Conservation (phyloP, 2,888 invertebrate genomes). For the Orthosia gothica region DNA sequence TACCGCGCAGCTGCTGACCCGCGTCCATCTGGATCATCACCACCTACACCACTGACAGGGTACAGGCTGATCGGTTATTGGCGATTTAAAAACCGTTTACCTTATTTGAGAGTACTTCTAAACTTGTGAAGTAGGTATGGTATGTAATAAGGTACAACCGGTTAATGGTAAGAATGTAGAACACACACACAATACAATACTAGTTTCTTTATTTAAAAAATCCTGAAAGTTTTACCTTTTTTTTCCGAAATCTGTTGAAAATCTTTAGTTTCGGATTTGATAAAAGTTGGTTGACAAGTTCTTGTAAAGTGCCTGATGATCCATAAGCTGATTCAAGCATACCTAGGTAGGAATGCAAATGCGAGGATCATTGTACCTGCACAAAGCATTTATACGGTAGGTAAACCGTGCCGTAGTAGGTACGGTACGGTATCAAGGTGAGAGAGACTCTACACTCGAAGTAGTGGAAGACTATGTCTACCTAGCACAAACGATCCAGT, state of each 20-base stretch:
- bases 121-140: background rate
- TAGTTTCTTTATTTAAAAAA: too few species aligned
- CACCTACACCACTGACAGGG: conserved; percentile 81
- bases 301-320: too few species aligned
- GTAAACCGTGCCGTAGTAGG: background rate
- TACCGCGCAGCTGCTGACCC: conserved; percentile 91
- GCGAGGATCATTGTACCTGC: background rate
- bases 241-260: too few species aligned
- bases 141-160: background rate
- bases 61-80: conserved; percentile 81
- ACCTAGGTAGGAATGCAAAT: background rate
- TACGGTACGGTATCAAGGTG: too few species aligned
- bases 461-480: too few species aligned
- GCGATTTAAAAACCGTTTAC: background rate
- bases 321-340: background rate
- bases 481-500: too few species aligned
- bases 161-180: background rate
- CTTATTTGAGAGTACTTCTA: background rate
- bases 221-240: too few species aligned
- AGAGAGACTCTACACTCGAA: too few species aligned
- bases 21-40: conserved; percentile 90
- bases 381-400: conserved; percentile 10
- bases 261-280: too few species aligned
- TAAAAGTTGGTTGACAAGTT: background rate
- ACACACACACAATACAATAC: too few species aligned